Evolutionary conservation across 1,140 invertebrate genomes (phyloP).

Genomic region (Cydia amplana): DNA sequence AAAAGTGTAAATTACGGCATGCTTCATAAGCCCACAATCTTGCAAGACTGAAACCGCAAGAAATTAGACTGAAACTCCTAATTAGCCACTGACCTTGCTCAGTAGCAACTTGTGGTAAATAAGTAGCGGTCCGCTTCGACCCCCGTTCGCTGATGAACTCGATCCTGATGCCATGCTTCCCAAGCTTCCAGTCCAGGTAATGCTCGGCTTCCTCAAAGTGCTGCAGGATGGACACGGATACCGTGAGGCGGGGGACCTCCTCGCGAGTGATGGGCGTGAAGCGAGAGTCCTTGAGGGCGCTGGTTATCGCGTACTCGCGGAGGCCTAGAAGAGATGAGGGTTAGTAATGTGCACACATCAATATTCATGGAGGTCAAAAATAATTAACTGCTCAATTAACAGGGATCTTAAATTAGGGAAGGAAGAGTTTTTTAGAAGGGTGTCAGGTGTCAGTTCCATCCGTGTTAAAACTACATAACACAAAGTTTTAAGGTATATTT

Average conservation of each 20-base stretch:
- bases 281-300: constrained; percentile 98
- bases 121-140: constrained; percentile 96
- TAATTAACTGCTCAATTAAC: no score
- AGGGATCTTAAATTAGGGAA: no score
- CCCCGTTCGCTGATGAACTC: constrained; percentile 98
- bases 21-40: no score
- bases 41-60: no score
- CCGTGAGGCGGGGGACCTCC: constrained; percentile 94
- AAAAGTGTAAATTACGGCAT: no score
- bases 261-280: constrained; percentile 97
- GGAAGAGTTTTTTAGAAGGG: no score
- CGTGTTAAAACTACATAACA: no score
- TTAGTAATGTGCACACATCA: not conserved
- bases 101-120: constrained; percentile 97
- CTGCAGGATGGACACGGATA: constrained; percentile 96
- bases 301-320: constrained; percentile 97
- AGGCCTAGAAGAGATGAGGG: constrained; percentile 81
- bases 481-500: no score
- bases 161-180: constrained; percentile 98
- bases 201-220: constrained; percentile 96
- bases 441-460: no score
- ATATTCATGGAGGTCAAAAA: not conserved
- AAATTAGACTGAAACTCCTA: no score
- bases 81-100: constrained; percentile 91
- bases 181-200: constrained; percentile 98